These are phyloP conservation scores for Corydoras sp. DNA, from an alignment of 2,113 vertebrate species.

Conservation along the genomic window DNA sequence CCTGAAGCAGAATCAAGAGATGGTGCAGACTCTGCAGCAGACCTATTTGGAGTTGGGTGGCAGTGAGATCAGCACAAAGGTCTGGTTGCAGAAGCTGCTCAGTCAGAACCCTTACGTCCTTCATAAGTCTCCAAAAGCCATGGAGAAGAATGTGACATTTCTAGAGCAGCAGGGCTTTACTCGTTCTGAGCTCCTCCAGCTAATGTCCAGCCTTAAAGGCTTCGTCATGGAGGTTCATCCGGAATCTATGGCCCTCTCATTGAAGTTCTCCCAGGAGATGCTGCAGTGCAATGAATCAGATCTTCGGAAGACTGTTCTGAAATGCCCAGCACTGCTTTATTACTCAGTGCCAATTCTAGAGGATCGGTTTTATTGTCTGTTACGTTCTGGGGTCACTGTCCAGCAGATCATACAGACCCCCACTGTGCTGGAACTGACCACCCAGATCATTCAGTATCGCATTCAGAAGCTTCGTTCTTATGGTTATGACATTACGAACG, in stretches of 20 bases:
- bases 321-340: conserved; percentile 82
- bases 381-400: conserved; percentile 73
- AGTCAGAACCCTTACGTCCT: conserved; percentile 89
- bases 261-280: conserved; percentile 68
- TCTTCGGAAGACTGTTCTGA: conserved; percentile 70
- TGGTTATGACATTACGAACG: conserved; percentile 69
- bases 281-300: conserved; percentile 74
- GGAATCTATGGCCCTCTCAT: conserved; percentile 65
- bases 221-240: conserved; percentile 82
- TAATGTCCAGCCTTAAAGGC: conserved; percentile 82
- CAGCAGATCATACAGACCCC: conserved; percentile 75
- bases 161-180: conserved; percentile 73
- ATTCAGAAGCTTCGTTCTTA: conserved; percentile 70
- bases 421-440: conserved; percentile 79
- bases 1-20: conserved; percentile 69
- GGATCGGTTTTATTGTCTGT: conserved; percentile 71
- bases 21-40: conserved; percentile 71
- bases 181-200: conserved; percentile 71
- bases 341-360: conserved; percentile 72
- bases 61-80: conserved; percentile 74
- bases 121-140: conserved; percentile 64
- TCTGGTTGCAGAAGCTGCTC: conserved; percentile 87
- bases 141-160: conserved; percentile 75
- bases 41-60: conserved; percentile 78
- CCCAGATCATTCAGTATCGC: conserved; percentile 79